phyloP scores from a whole-genome alignment of 1,140 invertebrate genomes.

The Heliothis subflexa region DNA sequence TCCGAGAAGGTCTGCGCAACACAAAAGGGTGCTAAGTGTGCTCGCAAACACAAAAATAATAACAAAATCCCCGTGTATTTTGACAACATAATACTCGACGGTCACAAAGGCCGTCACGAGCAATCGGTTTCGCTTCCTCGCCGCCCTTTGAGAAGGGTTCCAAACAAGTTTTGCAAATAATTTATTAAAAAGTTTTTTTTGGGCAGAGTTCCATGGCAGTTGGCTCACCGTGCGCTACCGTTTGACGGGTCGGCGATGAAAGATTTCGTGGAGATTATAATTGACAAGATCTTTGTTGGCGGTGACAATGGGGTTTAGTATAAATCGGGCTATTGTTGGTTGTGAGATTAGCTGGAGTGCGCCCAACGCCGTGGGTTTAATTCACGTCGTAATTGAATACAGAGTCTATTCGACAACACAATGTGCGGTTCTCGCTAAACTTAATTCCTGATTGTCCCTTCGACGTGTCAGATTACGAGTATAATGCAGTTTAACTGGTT shows the following conservation, averaged over 20 bases:
- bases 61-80: conserved; percentile 85
- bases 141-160: conserved; percentile 80
- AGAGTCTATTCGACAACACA: conserved; percentile 52
- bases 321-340: conserved; percentile 75
- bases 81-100: conserved; percentile 84
- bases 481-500: conserved; percentile 62
- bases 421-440: conserved; percentile 71
- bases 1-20: conserved; percentile 68
- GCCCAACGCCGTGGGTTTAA: conserved; percentile 63
- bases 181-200: conserved; percentile 84
- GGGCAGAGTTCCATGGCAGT: conserved; percentile 57
- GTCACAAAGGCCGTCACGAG: conserved; percentile 81
- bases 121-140: conserved; percentile 81
- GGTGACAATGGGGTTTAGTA: conserved; percentile 77
- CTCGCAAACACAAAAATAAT: conserved; percentile 85
- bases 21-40: conserved; percentile 84
- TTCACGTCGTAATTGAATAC: conserved; percentile 73
- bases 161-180: conserved; percentile 83
- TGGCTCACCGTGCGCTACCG: conserved; percentile 74
- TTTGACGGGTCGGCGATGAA: conserved; percentile 76
- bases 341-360: conserved; percentile 75
- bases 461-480: conserved; percentile 69
- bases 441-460: conserved; percentile 67
- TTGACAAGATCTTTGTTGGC: conserved; percentile 84
- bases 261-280: conserved; percentile 82